Conservation (phyloP, 2,113 vertebrate genomes). For the Empidonax traillii region DNA sequence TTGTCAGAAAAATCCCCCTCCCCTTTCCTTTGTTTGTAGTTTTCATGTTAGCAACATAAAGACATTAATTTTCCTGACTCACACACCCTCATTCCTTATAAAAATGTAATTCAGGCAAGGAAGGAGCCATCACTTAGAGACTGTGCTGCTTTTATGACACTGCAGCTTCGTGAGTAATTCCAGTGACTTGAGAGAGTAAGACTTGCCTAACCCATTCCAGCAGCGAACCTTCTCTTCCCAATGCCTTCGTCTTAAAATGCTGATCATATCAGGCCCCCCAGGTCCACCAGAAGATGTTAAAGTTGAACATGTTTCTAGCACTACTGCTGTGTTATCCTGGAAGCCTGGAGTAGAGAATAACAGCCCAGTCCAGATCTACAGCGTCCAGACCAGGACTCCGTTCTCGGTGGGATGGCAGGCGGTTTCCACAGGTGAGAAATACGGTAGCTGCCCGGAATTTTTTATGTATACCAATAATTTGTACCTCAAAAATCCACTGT, state of each 20-base stretch:
- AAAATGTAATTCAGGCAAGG: not conserved
- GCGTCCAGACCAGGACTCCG: conserved; percentile 88
- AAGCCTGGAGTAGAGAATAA: conserved; percentile 91
- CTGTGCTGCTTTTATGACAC: not conserved
- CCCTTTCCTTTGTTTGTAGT: not conserved
- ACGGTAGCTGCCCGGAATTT: not conserved
- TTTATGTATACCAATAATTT: not conserved
- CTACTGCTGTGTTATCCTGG: conserved; percentile 89
- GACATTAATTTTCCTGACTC: not conserved
- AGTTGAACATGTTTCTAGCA: conserved; percentile 90
- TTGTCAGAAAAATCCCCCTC: not conserved
- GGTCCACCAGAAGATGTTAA: conserved; percentile 88
- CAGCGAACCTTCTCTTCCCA: not conserved
- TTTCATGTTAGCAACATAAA: not conserved
- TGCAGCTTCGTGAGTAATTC: conserved; percentile 2
- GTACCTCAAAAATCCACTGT: not conserved
- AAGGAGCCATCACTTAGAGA: not conserved
- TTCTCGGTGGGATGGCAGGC: conserved; percentile 98
- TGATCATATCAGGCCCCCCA: conserved; percentile 84
- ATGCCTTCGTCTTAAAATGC: not conserved
- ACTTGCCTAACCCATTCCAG: not conserved
- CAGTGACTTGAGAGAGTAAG: not conserved
- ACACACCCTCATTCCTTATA: not conserved
- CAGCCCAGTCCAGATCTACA: conserved; percentile 92
- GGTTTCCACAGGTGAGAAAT: conserved; percentile 85